Base-by-base conservation (phyloP, 2,888 invertebrate genomes). In the Parasteatoda lunata region DNA sequence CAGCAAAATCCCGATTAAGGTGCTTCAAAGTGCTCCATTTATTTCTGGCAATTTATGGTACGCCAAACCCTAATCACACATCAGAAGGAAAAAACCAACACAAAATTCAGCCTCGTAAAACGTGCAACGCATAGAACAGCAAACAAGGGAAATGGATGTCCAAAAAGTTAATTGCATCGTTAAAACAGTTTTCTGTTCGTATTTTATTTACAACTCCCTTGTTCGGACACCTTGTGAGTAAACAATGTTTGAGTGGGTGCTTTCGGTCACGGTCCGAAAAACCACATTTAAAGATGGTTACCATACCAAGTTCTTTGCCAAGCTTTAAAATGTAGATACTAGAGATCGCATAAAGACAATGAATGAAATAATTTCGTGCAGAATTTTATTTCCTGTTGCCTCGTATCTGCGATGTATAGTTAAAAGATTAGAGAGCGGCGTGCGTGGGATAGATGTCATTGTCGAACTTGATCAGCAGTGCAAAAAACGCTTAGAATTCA, bases 381-480 rank as follows among this genome's bases (percentile, higher is more conserved):
- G 59, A n/a, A 11, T n/a, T 59, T 59, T 7, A 59, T n/a, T 59
- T 59, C 59, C 59, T 59, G 30, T n/a, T 59, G 7, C 59, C 59
- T 30, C 30, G n/a, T 9, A 59, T 9, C 59, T 73, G 72, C 30
- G 64, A 73, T 72, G 73, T 72, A 66, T 80, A 80, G 72, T 68
- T 80, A 80, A 73, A 73, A 52, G 80, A 72, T 73, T 73, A 51
- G 51, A 51, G 70, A 15, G 59, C 70, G 7, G 59, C 54, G 47
- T 65, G 79, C 80, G 73, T 80, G 80, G 80, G 80, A 80, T 73
- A 80, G 72, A 80, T 80, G 73, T 66, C 66, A 59, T 65, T 72
- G 72, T 80, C 64, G 72, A 80, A 80, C 80, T 80, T 80, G 80
- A 80, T 80, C 72, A 73, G 51, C 80, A 49, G 80, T 80, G 80